Evolutionary conservation across 2,113 vertebrate species (phyloP).

Genomic region (Emberiza fucata): DNA sequence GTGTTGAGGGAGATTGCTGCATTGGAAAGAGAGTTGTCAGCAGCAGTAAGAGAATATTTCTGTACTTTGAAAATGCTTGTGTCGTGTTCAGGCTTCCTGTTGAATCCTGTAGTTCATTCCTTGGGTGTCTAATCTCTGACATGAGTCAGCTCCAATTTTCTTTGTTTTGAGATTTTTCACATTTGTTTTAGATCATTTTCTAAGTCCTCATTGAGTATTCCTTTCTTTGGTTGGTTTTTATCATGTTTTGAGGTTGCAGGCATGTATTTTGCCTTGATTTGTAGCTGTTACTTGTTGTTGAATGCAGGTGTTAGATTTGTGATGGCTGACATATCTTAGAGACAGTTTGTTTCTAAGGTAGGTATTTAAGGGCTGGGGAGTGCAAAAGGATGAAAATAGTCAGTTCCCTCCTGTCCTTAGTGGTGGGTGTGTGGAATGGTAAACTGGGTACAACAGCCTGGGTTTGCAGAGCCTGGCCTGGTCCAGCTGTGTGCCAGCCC

Average conservation of each 20-base stretch:
- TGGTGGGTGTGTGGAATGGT: not conserved
- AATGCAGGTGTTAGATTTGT: not conserved
- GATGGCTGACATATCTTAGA: not conserved
- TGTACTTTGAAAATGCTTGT: not conserved
- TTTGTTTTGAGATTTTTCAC: not conserved
- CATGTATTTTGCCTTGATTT: not conserved
- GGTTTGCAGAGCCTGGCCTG: not conserved
- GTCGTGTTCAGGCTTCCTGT: not conserved
- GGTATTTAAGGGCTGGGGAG: not conserved
- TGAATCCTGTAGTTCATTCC: not conserved
- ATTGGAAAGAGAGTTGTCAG: not conserved
- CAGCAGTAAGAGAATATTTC: not conserved
- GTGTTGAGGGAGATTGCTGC: not conserved
- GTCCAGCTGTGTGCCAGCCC: fast-evolving
- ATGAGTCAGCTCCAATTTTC: not conserved
- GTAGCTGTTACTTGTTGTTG: not conserved
- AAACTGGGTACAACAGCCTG: not conserved
- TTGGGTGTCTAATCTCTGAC: not conserved
- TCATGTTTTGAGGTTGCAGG: not conserved
- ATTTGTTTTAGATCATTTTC: not conserved
- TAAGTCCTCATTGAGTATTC: not conserved
- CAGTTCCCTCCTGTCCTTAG: not conserved
- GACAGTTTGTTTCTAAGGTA: not conserved
- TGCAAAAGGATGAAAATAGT: not conserved
- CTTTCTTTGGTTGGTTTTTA: not conserved